Evolutionary conservation across 2,113 vertebrate genomes (phyloP), one percentile per base, ranked within the genome.

Genomic region (Fregetta grallaria): DNA sequence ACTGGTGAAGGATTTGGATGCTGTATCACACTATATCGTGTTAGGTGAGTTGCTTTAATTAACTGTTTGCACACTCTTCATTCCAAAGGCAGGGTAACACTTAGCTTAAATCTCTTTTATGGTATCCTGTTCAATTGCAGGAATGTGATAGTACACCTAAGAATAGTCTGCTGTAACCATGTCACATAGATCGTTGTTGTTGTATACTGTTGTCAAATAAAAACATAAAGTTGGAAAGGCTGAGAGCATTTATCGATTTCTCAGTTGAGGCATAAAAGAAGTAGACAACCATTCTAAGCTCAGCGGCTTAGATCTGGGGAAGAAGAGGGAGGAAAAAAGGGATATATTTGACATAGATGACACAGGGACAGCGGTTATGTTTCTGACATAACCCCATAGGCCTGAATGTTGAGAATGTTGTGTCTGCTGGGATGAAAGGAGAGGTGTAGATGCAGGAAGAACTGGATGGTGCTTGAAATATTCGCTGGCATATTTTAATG

Each of bases 51-150:
- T 85, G 65, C 36, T 94, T 94, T 96, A 92, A 96, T 96, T 95
- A 95, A 92, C 83, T 72, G 79, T 87, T 95, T 67, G 49, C 77
- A 56, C 76, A 61, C 44, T 78, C 65, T 53, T 92, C 84, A 44
- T 85, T 91, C 80, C 70, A 94, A 92, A 96, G 77, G 38, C 87
- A 93, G 34, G 40, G 49, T 91, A 92, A 90, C 78, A 86, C 82
- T 93, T 75, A 81, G 42, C 27, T 81, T 96, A 91, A 96, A 96
- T 97, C 84, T 96, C 53, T 93, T 96, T 91, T 91, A 91, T 96
- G 79, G 77, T 68, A 16, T 78, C 66, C 74, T 78, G 62, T 82
- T 95, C 73, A 85, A 87, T 78, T 94, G 77, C 77, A 82, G 61
- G 65, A 92, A 92, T 91, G 70, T 6, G 26, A 71, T 95, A 83